Evolutionary conservation across 2,113 vertebrate genomes (phyloP).

Genomic region (Ciconia maguari): DNA sequence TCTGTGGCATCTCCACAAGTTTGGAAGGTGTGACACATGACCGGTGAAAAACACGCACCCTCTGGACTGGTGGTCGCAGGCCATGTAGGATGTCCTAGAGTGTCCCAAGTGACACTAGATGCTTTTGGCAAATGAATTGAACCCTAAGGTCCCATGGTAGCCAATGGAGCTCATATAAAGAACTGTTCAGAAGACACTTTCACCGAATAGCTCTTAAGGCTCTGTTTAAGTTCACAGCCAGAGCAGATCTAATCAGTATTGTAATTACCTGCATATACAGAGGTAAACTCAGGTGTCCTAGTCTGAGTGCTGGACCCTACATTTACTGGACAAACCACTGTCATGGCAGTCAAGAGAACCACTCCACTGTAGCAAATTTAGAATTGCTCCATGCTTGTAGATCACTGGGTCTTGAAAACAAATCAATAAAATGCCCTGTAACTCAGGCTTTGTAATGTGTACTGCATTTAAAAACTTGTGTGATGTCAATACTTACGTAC

Average conservation of each 20-base stretch:
- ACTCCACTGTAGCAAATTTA: not conserved
- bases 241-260: not conserved
- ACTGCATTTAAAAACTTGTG: not conserved
- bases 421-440: not conserved
- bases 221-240: not conserved
- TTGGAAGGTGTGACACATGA: too few species aligned
- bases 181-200: not conserved
- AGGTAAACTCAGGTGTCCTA: not conserved
- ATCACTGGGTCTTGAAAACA: not conserved
- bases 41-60: fast-evolving
- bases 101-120: not conserved
- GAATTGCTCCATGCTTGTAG: not conserved
- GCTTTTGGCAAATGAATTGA: not conserved
- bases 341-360: not conserved
- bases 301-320: not conserved
- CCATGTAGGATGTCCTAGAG: not conserved
- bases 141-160: fast-evolving
- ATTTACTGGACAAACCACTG: not conserved
- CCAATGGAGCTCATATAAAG: not conserved
- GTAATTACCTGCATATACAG: not conserved
- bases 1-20: not conserved
- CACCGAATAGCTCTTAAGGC: not conserved
- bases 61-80: not conserved
- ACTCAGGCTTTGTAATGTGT: not conserved
- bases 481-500: not conserved